These are phyloP conservation scores for Bombyx mori DNA, from an alignment of 1,140 invertebrate species.

Conservation along the genomic window DNA sequence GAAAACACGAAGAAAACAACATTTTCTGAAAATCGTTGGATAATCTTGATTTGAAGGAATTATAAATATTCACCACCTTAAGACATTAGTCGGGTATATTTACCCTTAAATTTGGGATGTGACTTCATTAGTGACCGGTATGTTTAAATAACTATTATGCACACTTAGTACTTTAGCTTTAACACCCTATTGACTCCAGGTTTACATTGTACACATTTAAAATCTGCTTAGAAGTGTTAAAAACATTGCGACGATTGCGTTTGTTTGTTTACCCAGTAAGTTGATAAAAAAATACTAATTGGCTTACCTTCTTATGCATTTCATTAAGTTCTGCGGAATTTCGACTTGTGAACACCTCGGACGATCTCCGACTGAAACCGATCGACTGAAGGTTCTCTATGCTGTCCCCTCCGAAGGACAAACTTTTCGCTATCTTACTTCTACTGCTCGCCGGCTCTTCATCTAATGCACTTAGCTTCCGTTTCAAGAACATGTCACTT, in stretches of 20 bases:
- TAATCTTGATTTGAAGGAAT: constrained; percentile 3
- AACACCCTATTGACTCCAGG: too few species aligned
- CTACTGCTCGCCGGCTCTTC: constrained; percentile 66
- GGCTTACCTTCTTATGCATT: constrained; percentile 74
- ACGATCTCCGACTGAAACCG: constrained; percentile 42
- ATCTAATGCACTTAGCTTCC: constrained; percentile 71
- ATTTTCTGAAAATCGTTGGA: too few species aligned
- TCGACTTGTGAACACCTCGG: constrained; percentile 40
- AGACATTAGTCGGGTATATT: too few species aligned
- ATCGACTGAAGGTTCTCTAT: constrained; percentile 25
- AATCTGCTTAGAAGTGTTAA: too few species aligned
- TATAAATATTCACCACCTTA: too few species aligned
- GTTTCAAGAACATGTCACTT: constrained; percentile 52
- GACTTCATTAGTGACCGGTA: too few species aligned
- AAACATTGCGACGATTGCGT: too few species aligned
- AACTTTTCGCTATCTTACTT: constrained; percentile 72
- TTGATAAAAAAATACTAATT: constrained; percentile 1
- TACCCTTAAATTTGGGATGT: too few species aligned
- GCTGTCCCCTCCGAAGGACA: constrained; percentile 72
- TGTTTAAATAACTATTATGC: too few species aligned
- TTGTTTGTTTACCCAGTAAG: neutral
- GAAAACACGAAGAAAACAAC: too few species aligned
- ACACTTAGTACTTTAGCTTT: too few species aligned
- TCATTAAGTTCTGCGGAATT: constrained; percentile 71
- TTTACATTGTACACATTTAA: too few species aligned